phyloP scores from a whole-genome alignment of 2,113 vertebrate species.

The Choloepus hoffmanni region DNA sequence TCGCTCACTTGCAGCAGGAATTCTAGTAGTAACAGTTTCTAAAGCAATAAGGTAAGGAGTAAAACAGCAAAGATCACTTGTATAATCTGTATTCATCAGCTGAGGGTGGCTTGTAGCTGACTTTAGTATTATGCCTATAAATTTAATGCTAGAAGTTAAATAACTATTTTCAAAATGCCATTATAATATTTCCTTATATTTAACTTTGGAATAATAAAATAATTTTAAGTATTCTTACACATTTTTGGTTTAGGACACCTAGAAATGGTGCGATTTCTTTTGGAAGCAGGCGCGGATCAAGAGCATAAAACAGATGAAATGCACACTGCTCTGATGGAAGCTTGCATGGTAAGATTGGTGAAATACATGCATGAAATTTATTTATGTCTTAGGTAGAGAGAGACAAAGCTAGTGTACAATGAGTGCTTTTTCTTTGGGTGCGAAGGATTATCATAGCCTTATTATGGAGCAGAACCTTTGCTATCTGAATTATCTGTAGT shows the following conservation, averaged over 20 bases:
- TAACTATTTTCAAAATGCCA: not conserved
- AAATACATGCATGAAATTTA: not conserved
- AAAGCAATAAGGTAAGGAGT: not conserved
- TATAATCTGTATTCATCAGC: slow-evolving; percentile 1
- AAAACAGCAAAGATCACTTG: not conserved
- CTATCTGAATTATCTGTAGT: not conserved
- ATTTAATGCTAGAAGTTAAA: slow-evolving; percentile 47
- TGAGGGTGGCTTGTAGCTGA: not conserved
- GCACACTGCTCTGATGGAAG: slow-evolving; percentile 99
- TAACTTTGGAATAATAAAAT: slow-evolving; percentile 9
- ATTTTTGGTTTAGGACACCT: slow-evolving; percentile 91
- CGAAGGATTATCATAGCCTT: not conserved
- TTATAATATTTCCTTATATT: not conserved
- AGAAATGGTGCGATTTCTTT: slow-evolving; percentile 99
- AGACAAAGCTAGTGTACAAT: not conserved
- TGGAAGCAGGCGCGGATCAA: slow-evolving; percentile 99
- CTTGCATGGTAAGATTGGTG: slow-evolving; percentile 95
- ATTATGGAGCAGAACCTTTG: not conserved
- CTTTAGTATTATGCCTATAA: slow-evolving; percentile 16
- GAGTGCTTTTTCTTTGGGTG: not conserved
- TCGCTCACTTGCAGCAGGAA: not conserved
- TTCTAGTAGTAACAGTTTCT: not conserved
- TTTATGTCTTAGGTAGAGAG: not conserved
- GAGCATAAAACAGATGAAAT: slow-evolving; percentile 99
- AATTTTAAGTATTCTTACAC: slow-evolving; percentile 39